Base-by-base conservation (phyloP, 2,888 invertebrate species). In the Tetranychus truncatus region DNA sequence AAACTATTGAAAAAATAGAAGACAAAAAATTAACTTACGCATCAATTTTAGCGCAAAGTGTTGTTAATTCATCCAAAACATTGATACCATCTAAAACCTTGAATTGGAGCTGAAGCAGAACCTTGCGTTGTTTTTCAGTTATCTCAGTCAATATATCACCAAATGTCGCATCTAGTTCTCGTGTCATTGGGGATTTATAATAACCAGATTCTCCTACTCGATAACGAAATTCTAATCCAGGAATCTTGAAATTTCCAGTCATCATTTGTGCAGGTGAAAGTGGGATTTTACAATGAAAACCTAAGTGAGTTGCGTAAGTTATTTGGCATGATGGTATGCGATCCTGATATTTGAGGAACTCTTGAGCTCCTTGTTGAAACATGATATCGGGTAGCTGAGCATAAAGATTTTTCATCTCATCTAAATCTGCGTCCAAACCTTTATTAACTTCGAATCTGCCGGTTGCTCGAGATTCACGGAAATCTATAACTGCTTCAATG, bases 111-210 rank as follows among this genome's bases (percentile, higher is more conserved):
- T 90, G 89, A 79, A 45, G 15, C 7, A 45, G 45, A 45, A 72
- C 15, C 3, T 44, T 45, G 1, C n/a, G 44, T 45, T 72, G 72
- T 45, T 45, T 45, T 9, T 45, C n/a, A 6, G 88, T 87, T 80
- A 93, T 91, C 81, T 89, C 89, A 15, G 88, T 86, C 80, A 89
- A 87, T 66, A 89, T 88, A 83, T 92, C 90, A 66, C 92, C 92
- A 77, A 92, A 84, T 78, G 87, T 84, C 77, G 85, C 83, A 82
- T 94, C 92, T 80, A 93, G 81, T 81, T 91, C 91, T 80, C 78
- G 81, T 66, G 82, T 83, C 24, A 87, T 86, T 73, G 86, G 85
- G 81, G 87, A 89, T 82, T 90, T 90, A 84, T 89, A 91, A 81
- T 89, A 87, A 15, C 44, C 73, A 24, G 44, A n/a, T 9, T 24